Base-by-base conservation (phyloP, 2,797 vertebrate species). In the Rhynchonycteris naso region DNA sequence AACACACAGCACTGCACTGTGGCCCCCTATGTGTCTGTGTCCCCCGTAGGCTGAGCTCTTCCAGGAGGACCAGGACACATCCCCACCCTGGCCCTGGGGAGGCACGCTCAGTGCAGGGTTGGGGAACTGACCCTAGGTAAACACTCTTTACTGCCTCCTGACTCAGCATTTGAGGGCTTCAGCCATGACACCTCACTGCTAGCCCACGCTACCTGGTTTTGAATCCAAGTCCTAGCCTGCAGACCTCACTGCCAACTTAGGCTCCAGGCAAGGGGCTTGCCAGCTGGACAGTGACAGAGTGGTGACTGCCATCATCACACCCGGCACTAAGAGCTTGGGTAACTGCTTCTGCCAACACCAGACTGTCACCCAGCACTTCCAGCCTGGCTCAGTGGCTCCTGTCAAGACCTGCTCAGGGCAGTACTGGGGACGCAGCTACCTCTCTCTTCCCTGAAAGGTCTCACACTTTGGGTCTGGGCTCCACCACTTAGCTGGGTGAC, bases 1-100 rank as follows among this genome's bases (percentile, higher is more conserved):
- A 6, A 16, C 38, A 11, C 1, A 2, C 0, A 8, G 26, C 69
- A 4, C 21, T 0, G 10, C 52, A 8, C 1, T 0, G 16, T 22
- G 21, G 43, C 19, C 47, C 74, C 79, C 30, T 12, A 28, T 16
- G n/a, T n/a, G 26, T 71, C 65, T 21, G n/a, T n/a, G 72, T n/a
- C n/a, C 56, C 19, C n/a, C 8, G 0, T 0, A 14, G 71, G 38
- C 65, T 7, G 7, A 69, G 72, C 30, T 10, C 81, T 58, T 68
- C 80, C 59, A 50, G 35, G 59, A 0, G 16, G 66, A 47, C 38
- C 0, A 1, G 24, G 11, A 38, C 54, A 1, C 21, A 38, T 19
- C 86, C 43, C 43, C 5, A 8, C 43, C 19, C 58, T n/a, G 12
- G 19, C n/a, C 78, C 21, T n/a, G 5, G 10, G 6, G 16, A 3